Conservation (phyloP, 2,797 vertebrate genomes). For the Sarcophilus harrisii region DNA sequence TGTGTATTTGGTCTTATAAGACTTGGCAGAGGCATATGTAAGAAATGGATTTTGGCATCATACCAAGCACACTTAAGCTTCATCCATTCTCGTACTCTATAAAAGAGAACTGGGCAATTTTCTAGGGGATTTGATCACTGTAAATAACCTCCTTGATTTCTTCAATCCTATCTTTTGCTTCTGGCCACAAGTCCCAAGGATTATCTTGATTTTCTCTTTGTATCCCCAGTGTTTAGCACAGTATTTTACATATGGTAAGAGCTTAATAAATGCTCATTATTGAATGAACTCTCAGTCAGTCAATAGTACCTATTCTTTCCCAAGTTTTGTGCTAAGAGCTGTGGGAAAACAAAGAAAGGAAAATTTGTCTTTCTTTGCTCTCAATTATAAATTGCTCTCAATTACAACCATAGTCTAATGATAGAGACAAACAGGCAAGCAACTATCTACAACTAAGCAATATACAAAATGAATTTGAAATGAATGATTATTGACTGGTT, state of each 20-base stretch:
- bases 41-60: not conserved
- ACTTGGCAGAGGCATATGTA: not conserved
- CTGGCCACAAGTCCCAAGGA: not conserved
- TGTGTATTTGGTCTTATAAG: not conserved
- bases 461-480: no score
- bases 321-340: no score
- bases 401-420: no score
- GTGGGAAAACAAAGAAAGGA: no score
- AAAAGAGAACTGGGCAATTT: not conserved
- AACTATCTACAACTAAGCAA: no score
- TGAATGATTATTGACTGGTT: no score
- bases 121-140: not conserved
- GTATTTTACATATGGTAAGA: not conserved
- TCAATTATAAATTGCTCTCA: no score
- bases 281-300: not conserved
- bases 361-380: no score
- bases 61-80: not conserved
- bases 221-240: not conserved
- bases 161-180: not conserved
- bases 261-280: not conserved
- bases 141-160: not conserved
- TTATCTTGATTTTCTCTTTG: not conserved
- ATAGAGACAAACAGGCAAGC: no score
- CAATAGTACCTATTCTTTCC: no score
- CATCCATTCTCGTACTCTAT: not conserved